Evolutionary conservation across 2,888 invertebrate species (phyloP).

Genomic region (Eupithecia vulgata): DNA sequence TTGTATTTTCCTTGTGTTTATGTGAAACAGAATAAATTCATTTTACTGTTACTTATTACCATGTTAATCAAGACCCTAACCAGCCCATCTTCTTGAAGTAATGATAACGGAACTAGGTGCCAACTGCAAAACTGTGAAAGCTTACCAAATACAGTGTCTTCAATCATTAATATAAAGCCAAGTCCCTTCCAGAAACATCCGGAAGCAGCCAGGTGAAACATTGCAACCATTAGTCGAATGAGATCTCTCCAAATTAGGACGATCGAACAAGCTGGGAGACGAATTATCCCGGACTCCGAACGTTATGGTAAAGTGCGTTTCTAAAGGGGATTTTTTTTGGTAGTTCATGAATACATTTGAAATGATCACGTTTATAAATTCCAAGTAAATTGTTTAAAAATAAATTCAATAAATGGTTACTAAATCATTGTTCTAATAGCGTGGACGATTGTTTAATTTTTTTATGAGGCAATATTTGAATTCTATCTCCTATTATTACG

Average conservation of each 20-base stretch:
- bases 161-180: conserved; percentile 17
- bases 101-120: background rate
- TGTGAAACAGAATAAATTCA: no score
- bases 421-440: no score
- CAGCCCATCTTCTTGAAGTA: background rate
- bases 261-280: conserved; percentile 69
- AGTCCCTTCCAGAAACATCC: conserved; percentile 37
- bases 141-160: conserved; percentile 7
- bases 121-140: background rate
- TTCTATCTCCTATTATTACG: no score
- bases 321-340: conserved; percentile 15
- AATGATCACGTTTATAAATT: background rate
- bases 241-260: conserved; percentile 68
- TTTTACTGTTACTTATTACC: no score
- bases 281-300: conserved; percentile 64
- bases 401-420: no score
- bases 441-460: no score
- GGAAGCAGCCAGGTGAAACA: conserved; percentile 71
- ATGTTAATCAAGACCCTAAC: no score
- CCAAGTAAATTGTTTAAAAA: no score
- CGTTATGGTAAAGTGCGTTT: conserved; percentile 55
- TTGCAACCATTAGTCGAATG: conserved; percentile 69
- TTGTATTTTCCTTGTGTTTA: no score
- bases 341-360: background rate
- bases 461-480: no score